Conservation (phyloP, 2,888 invertebrate species). For the Catocala fraxini region DNA sequence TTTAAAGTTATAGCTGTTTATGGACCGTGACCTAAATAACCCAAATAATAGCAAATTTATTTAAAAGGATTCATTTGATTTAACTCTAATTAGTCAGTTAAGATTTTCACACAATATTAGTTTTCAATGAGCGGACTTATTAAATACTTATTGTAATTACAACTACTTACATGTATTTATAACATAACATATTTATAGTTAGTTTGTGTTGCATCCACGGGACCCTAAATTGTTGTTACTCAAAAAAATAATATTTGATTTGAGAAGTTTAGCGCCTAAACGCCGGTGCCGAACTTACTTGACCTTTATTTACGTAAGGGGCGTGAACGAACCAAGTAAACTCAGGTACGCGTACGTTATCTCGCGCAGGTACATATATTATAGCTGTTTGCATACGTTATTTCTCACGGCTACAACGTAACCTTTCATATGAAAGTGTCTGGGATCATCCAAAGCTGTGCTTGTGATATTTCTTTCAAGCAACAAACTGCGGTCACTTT, state of each 20-base stretch:
- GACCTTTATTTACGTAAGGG: conserved; percentile 79
- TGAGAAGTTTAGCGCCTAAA: conserved; percentile 19
- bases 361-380: conserved; percentile 50
- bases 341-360: conserved; percentile 57
- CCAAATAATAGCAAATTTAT: no score
- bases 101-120: no score
- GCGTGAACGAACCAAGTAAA: conserved; percentile 72
- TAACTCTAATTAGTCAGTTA: no score
- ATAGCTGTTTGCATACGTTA: conserved; percentile 66
- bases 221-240: neutral
- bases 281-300: conserved; percentile 36
- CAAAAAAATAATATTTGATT: neutral
- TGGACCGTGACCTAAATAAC: no score
- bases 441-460: conserved; percentile 61
- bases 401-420: conserved; percentile 76
- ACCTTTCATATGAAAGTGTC: conserved; percentile 73
- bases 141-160: no score
- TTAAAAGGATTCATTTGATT: no score
- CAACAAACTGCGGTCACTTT: conserved; percentile 57
- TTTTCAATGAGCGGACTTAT: no score
- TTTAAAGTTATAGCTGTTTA: no score
- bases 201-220: neutral
- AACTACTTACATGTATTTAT: no score
- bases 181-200: no score
- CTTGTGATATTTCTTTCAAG: conserved; percentile 53